Conservation (phyloP, 2,888 invertebrate genomes). For the Tenodera sinensis region DNA sequence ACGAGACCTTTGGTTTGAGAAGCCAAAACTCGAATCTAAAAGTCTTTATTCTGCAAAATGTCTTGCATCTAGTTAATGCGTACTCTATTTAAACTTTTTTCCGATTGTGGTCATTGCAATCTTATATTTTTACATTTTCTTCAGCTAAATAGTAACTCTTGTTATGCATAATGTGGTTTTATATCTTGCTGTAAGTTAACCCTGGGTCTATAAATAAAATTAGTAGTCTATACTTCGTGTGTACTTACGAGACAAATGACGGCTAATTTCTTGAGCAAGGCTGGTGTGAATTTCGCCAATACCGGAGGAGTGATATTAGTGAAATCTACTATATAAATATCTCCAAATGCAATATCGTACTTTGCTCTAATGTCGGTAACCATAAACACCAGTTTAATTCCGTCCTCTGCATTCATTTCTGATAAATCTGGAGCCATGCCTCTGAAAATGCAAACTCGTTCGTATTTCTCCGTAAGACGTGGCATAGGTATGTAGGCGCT, state of each 20-base stretch:
- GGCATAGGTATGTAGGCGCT: background rate
- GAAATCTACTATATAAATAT: constrained; percentile 35
- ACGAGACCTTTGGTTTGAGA: no score
- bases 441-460: background rate
- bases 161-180: no score
- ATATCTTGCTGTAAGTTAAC: no score
- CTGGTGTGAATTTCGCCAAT: constrained; percentile 39
- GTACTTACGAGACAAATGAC: background rate
- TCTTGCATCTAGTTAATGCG: no score
- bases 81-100: no score
- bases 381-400: constrained; percentile 34
- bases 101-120: no score
- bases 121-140: no score
- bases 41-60: no score
- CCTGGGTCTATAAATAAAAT: no score
- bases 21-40: no score
- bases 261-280: background rate
- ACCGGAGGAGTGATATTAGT: constrained; percentile 42
- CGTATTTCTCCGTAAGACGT: background rate
- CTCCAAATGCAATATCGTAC: constrained; percentile 42
- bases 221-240: no score
- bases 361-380: constrained; percentile 41
- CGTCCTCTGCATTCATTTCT: background rate
- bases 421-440: background rate
- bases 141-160: no score